These are phyloP conservation scores for Dinoponera quadriceps DNA, from an alignment of 1,140 invertebrate species.

Conservation along the genomic window DNA sequence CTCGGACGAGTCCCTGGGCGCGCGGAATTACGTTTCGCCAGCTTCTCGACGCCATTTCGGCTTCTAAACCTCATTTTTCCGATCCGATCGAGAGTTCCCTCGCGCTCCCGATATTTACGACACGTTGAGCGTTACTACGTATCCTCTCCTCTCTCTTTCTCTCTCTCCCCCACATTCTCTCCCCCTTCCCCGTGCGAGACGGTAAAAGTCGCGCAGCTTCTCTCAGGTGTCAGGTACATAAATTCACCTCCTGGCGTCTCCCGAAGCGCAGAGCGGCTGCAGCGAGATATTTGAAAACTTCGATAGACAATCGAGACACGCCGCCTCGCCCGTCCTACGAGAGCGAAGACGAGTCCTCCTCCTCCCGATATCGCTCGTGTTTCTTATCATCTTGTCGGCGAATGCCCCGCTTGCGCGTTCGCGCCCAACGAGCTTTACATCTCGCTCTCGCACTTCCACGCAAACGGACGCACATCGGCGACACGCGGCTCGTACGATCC, in stretches of 20 bases:
- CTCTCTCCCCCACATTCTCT: too few species aligned
- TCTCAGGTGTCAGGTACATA: slow-evolving; percentile 41
- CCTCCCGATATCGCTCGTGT: slow-evolving; percentile 6
- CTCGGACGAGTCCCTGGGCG: slow-evolving; percentile 2
- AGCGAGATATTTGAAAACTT: slow-evolving; percentile 57
- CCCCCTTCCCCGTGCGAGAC: not conserved
- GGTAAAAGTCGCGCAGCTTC: slow-evolving; percentile 41
- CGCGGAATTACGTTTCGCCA: slow-evolving; percentile 25
- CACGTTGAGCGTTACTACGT: too few species aligned
- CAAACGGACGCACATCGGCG: slow-evolving; percentile 27
- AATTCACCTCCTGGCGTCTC: slow-evolving; percentile 33
- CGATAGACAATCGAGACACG: slow-evolving; percentile 52
- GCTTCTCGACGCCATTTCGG: not conserved
- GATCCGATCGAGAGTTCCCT: slow-evolving; percentile 18
- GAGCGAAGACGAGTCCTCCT: not conserved
- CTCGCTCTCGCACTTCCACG: not conserved
- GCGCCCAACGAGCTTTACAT: slow-evolving; percentile 45
- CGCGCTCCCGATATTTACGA: slow-evolving; percentile 7
- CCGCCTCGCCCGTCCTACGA: not conserved
- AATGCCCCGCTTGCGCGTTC: slow-evolving; percentile 16
- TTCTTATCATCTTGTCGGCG: slow-evolving; percentile 47
- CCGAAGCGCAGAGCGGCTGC: slow-evolving; percentile 10
- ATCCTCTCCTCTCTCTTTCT: too few species aligned
- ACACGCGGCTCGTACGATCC: slow-evolving; percentile 34
- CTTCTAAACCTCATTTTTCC: slow-evolving; percentile 29